These are phyloP conservation scores for Kryptolebias ocellatus DNA, from an alignment of 2,797 vertebrate species.

Conservation along the genomic window DNA sequence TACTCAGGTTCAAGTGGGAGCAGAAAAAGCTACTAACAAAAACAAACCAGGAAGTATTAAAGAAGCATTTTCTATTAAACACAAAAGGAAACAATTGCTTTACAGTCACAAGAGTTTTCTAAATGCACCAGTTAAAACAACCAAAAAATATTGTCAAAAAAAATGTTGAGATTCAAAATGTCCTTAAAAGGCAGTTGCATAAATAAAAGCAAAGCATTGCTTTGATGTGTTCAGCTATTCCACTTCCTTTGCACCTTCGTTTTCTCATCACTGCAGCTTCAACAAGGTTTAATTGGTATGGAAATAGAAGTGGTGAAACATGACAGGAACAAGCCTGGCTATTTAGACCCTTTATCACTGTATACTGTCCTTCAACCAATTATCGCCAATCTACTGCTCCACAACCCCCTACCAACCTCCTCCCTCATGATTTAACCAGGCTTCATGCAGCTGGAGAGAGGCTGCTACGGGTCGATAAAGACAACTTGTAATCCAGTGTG, in stretches of 20 bases:
- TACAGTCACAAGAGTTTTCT: background rate
- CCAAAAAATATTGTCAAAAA: slow-evolving; percentile 16
- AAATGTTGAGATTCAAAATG: background rate
- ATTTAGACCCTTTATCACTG: slow-evolving; percentile 76
- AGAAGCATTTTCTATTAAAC: slow-evolving; percentile 1
- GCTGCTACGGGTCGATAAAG: slow-evolving; percentile 62
- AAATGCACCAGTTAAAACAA: slow-evolving; percentile 9
- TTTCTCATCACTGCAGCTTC: slow-evolving; percentile 65
- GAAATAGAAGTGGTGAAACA: slow-evolving; percentile 76
- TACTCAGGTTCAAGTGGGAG: too few relatives aligned
- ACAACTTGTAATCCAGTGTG: slow-evolving; percentile 59
- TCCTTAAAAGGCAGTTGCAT: background rate
- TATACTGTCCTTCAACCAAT: slow-evolving; percentile 79
- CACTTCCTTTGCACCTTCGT: slow-evolving; percentile 69
- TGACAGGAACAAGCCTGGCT: slow-evolving; percentile 64
- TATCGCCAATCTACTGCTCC: slow-evolving; percentile 73
- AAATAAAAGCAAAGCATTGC: slow-evolving; percentile 27
- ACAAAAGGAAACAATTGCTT: background rate
- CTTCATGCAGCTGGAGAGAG: slow-evolving; percentile 58
- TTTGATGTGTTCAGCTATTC: slow-evolving; percentile 54
- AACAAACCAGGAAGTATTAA: too few relatives aligned
- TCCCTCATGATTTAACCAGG: slow-evolving; percentile 64
- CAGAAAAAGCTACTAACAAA: too few relatives aligned
- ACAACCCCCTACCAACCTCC: slow-evolving; percentile 63
- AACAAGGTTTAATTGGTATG: slow-evolving; percentile 79